These are phyloP conservation scores for Epicauta chinensis DNA, from an alignment of 1,140 invertebrate genomes.

Conservation along the genomic window DNA sequence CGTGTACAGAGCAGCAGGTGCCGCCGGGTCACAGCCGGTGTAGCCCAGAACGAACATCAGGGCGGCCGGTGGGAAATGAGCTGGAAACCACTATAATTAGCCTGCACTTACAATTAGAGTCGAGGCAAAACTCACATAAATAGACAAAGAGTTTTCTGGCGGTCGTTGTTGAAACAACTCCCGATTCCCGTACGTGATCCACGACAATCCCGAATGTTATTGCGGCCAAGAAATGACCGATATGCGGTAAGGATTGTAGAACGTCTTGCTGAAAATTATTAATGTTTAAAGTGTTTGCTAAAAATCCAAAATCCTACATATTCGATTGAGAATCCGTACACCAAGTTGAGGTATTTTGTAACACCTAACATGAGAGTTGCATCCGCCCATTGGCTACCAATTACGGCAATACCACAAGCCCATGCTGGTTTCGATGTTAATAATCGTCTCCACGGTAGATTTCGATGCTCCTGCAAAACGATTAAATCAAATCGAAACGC, in stretches of 20 bases:
- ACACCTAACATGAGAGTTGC: constrained; percentile 52
- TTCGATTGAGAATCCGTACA: constrained; percentile 53
- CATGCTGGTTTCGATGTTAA: constrained; percentile 52
- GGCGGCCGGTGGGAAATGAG: constrained; percentile 53
- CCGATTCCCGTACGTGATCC: constrained; percentile 50
- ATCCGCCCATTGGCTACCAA: constrained; percentile 56
- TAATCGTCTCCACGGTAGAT: constrained; percentile 51
- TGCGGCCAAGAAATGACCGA: constrained; percentile 53
- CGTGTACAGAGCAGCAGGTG: constrained; percentile 52
- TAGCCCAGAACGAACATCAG: constrained; percentile 55
- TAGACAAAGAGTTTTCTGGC: constrained; percentile 54
- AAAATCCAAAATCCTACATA: constrained; percentile 39
- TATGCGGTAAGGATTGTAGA: constrained; percentile 50
- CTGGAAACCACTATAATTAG: constrained; percentile 30
- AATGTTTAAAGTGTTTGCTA: not conserved
- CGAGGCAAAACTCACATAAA: constrained; percentile 45
- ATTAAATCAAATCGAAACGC: not conserved
- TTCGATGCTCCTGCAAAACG: constrained; percentile 34
- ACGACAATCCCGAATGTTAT: constrained; percentile 52
- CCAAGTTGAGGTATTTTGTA: constrained; percentile 54
- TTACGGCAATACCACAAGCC: constrained; percentile 52
- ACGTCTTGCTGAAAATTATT: constrained; percentile 47
- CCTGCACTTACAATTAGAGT: no score
- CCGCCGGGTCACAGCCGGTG: constrained; percentile 53
- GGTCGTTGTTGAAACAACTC: constrained; percentile 53